Percentiles rank a stretch among this genome's conserved stretches.
phyloP scores from a whole-genome alignment of 2,888 invertebrate species.

The Emmelina monodactyla region DNA sequence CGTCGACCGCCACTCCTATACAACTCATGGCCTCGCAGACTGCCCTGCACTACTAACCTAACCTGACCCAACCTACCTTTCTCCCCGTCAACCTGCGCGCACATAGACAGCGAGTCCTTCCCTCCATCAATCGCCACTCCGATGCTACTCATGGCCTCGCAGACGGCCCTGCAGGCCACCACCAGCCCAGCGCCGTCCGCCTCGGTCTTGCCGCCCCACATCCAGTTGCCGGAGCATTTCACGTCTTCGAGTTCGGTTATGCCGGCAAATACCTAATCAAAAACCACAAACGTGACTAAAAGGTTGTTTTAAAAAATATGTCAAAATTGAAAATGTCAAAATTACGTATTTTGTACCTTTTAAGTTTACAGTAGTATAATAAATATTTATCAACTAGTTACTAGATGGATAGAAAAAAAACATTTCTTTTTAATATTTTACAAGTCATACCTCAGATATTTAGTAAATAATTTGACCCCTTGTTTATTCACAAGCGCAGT shows the following conservation, averaged over 20 bases:
- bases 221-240: slow-evolving; percentile 99
- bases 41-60: slow-evolving; percentile 83
- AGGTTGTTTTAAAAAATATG: not conserved
- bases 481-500: too few relatives aligned
- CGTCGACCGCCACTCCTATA: slow-evolving; percentile 90
- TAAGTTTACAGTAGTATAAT: too few relatives aligned
- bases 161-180: slow-evolving; percentile 89
- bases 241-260: slow-evolving; percentile 80
- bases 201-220: slow-evolving; percentile 98
- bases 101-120: slow-evolving; percentile 98
- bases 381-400: too few relatives aligned
- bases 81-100: slow-evolving; percentile 79
- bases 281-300: not conserved
- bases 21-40: slow-evolving; percentile 85
- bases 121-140: slow-evolving; percentile 95
- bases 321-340: too few relatives aligned
- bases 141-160: slow-evolving; percentile 79
- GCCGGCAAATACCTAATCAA: slow-evolving; percentile 68
- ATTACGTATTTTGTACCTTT: too few relatives aligned
- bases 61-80: slow-evolving; percentile 44
- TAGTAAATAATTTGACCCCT: too few relatives aligned
- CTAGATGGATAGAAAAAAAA: too few relatives aligned
- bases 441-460: too few relatives aligned
- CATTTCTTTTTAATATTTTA: too few relatives aligned
- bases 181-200: slow-evolving; percentile 91